Evolutionary conservation across 2,113 vertebrate species (phyloP), one percentile per base, ranked within the genome.

Genomic region (Coptodon rendalli): DNA sequence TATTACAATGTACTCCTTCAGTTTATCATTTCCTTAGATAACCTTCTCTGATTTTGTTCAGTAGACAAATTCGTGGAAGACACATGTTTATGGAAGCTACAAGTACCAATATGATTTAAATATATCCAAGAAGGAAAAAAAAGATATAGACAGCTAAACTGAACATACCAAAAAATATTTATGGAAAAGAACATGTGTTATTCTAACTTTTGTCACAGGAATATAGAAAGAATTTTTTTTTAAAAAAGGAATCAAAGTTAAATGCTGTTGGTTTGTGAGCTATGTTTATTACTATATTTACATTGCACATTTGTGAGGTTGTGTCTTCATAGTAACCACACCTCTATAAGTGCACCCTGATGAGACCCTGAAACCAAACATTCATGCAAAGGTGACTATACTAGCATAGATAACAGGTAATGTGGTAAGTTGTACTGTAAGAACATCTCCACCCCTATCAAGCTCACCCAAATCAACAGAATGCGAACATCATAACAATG

Each of bases 11-110:
- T 29, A 22, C 19, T 43, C 14, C 31, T 57, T 56, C 81, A 84
- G 50, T 54, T 80, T 19, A 76, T 24, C 45, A 43, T 81, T 86
- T 66, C 78, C 84, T 87, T 45, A 79, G 80, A 86, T 80, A 54
- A 36, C 36, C 82, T 71, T 43, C 24, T 7, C 22, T 63, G 80
- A 13, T 80, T 76, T 48, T 50, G 71, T 50, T 76, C 14, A 19
- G 71, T 27, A 27, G 68, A 73, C 14, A 48, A 19, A 12, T 19
- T 50, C 0, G 22, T 29, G 24, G 68, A 76, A 29, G 40, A 76
- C 24, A 48, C 19, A 27, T 27, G 40, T 76, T 76, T 48, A 29
- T 29, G 40, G 22, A 73, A 73, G 40, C 22, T 27, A 45, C 40
- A 73, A 73, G 22, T 73, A 73, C 40, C 68, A 73, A 48, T 29